These are phyloP conservation scores for Hassar affinis DNA, from an alignment of 2,113 vertebrate species.

Conservation along the genomic window DNA sequence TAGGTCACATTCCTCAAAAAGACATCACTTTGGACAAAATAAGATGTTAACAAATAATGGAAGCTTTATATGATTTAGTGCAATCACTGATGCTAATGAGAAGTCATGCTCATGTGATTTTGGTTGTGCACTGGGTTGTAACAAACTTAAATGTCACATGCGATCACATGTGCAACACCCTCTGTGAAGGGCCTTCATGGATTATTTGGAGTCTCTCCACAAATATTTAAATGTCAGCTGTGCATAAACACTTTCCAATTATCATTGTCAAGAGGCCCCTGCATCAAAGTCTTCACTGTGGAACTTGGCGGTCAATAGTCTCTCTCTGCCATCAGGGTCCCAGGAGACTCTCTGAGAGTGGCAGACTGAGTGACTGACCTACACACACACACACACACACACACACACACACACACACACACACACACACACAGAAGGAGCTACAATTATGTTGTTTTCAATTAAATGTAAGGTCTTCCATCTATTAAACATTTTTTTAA, in stretches of 20 bases:
- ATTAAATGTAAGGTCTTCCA: not conserved
- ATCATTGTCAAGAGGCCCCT: constrained; percentile 51
- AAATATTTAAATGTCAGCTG: constrained; percentile 78
- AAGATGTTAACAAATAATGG: constrained; percentile 13
- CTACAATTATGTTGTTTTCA: not conserved
- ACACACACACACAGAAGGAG: constrained; percentile 25
- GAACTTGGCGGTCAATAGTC: constrained; percentile 56
- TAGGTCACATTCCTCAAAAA: not conserved
- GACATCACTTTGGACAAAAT: constrained; percentile 19
- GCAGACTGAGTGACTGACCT: constrained; percentile 34
- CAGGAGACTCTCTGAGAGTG: constrained; percentile 35
- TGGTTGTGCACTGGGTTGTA: constrained; percentile 30
- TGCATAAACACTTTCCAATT: constrained; percentile 75
- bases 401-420: constrained; percentile 33
- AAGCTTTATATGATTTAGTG: not conserved
- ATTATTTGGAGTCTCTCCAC: constrained; percentile 66
- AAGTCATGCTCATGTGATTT: constrained; percentile 30
- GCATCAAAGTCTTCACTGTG: constrained; percentile 37
- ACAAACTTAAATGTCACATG: constrained; percentile 64
- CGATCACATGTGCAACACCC: constrained; percentile 54
- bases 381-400: constrained; percentile 5
- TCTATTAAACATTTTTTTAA: not conserved
- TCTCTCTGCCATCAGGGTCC: constrained; percentile 54
- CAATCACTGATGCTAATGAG: constrained; percentile 29
- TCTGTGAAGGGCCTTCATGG: constrained; percentile 56